A percentile compares a stretch with the other conserved stretches of the same genome.
Conservation (phyloP, 1,140 invertebrate species). For the Holotrichia oblita region DNA sequence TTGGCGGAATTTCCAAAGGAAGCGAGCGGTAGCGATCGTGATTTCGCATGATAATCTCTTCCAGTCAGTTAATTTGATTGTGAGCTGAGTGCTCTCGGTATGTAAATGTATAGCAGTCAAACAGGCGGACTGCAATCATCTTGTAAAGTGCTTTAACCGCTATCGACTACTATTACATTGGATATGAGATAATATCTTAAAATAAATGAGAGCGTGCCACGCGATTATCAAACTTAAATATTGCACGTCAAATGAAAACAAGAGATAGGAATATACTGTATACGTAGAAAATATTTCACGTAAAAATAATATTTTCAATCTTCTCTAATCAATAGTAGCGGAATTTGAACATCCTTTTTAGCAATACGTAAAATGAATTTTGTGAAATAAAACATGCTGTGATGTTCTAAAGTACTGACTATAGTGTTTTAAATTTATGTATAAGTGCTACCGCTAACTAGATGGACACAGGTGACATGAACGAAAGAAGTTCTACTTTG, state of each 20-base stretch:
- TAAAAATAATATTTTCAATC: no score
- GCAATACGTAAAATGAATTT: no score
- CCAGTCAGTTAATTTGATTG: slow-evolving; percentile 14
- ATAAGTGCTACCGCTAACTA: no score
- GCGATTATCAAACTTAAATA: background rate
- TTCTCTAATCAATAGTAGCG: no score
- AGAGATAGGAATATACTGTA: background rate
- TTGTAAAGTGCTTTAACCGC: background rate
- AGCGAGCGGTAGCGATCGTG: background rate
- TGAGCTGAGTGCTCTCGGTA: background rate
- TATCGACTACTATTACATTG: background rate
- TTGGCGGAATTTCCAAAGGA: slow-evolving; percentile 36
- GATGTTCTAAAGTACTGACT: no score
- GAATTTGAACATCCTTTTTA: no score
- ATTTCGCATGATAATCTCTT: slow-evolving; percentile 13
- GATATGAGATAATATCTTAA: slow-evolving; percentile 34
- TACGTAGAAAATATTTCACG: no score
- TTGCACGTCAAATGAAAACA: background rate
- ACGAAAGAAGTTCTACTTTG: no score
- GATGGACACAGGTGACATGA: no score
- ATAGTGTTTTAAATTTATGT: no score
- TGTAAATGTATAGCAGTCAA: background rate
- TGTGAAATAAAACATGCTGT: no score
- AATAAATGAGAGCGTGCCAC: slow-evolving; percentile 7
- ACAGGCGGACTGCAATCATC: background rate